phyloP scores from a whole-genome alignment of 2,113 vertebrate species.

The Myxocyprinus asiaticus region DNA sequence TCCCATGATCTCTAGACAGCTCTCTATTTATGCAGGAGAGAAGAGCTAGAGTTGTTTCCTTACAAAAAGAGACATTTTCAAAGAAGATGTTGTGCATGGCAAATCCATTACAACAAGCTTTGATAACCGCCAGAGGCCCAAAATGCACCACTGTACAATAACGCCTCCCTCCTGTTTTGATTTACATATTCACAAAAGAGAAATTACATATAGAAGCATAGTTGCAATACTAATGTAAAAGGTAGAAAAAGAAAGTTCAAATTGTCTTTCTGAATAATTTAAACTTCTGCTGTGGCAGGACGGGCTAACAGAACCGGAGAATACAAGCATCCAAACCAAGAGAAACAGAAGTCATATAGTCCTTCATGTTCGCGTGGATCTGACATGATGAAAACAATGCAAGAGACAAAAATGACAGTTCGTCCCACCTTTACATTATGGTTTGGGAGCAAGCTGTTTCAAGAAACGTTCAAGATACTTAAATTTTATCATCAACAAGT shows the following conservation, averaged over 20 bases:
- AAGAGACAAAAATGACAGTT: constrained; percentile 69
- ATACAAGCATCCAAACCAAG: constrained; percentile 60
- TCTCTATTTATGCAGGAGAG: constrained; percentile 37
- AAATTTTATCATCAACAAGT: constrained; percentile 74
- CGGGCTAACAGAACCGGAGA: constrained; percentile 75
- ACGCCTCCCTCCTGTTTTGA: constrained; percentile 46
- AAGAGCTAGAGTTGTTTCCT: constrained; percentile 26
- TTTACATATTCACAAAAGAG: constrained; percentile 64
- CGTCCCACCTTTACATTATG: constrained; percentile 56
- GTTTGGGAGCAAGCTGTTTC: constrained; percentile 58
- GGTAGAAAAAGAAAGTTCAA: constrained; percentile 75
- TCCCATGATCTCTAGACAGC: constrained; percentile 26
- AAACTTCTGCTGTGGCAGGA: constrained; percentile 73
- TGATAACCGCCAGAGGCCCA: constrained; percentile 47
- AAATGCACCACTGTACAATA: constrained; percentile 57
- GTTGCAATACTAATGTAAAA: constrained; percentile 81
- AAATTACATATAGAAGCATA: constrained; percentile 72
- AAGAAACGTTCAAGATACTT: constrained; percentile 74
- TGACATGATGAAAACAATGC: constrained; percentile 62
- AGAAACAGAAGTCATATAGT: constrained; percentile 62
- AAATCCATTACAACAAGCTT: constrained; percentile 55
- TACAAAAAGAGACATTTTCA: constrained; percentile 49
- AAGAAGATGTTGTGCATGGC: constrained; percentile 54
- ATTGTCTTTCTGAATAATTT: constrained; percentile 85
- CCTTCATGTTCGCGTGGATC: constrained; percentile 54